Base-by-base conservation (phyloP, 2,888 invertebrate genomes). In the Hermaeophaga mercurialis region DNA sequence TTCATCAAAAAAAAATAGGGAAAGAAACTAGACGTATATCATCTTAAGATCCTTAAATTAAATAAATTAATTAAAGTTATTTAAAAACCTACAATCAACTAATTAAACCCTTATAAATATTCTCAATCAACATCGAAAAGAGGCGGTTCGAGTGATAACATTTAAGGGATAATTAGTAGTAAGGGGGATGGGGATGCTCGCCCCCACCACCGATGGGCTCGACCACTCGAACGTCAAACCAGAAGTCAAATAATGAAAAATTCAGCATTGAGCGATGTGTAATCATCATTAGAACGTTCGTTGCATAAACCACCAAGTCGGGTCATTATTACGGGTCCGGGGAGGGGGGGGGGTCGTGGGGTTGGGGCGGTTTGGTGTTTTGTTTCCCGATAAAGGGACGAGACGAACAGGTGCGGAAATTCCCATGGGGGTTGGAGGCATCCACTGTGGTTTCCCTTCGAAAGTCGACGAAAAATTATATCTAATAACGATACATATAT, bases 221-320 rank as follows among this genome's bases (percentile, higher is more conserved):
- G 28, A 41, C 50, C 50, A 50, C 22, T 50, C 43, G 52, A 43
- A 46, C 53, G 44, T 28, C 54, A 34, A 62, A 53, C 67, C 68
- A 69, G 67, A 73, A 73, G 73, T 73, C 73, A 73, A 68, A 57
- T 58, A 58, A 72, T 73, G 62, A 73, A 72, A 70, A 69, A 73
- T 73, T 72, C 71, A 73, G 36, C 38, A 24, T 38, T 14, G 12
- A 36, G 33, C 54, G 54, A 39, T 65, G 64, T 68, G 70, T 71
- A 69, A 70, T 70, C 69, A 70, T 70, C 68, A 69, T 69, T 67
- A 71, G 66, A 50, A 12, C 17, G 38, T 18, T 15, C 38, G 18
- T 18, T 17, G 38, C 38, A 15, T 38, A 15, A 38, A 38, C 38
- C 38, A 38, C 38, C 38, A 38, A 38, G 38, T 38, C 38, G 38